Evolutionary conservation across 2,797 vertebrate genomes (phyloP).

Genomic region (Novumbra hubbsi): DNA sequence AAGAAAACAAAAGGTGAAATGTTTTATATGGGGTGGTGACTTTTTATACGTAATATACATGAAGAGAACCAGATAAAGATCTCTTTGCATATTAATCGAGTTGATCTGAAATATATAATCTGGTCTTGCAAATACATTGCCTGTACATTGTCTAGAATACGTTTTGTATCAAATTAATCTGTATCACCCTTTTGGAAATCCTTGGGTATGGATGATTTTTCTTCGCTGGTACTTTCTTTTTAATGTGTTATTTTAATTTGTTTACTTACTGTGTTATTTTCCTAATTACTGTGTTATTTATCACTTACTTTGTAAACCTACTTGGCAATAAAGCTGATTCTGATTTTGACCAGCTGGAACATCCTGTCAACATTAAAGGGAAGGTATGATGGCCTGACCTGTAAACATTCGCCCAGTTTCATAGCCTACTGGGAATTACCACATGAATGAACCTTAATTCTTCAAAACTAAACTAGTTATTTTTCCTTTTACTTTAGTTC

Average conservation of each 20-base stretch:
- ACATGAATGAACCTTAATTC: slow-evolving; percentile 2
- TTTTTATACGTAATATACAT: background rate
- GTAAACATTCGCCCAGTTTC: background rate
- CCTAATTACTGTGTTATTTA: no score
- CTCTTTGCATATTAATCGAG: background rate
- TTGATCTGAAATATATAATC: background rate
- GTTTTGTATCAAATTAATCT: background rate
- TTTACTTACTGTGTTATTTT: no score
- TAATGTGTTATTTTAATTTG: no score
- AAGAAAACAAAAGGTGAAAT: no score
- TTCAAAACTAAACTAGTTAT: slow-evolving; percentile 14
- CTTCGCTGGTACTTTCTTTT: no score
- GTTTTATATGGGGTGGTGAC: no score
- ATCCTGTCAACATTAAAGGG: slow-evolving; percentile 2
- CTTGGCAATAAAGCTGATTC: no score
- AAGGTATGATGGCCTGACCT: background rate
- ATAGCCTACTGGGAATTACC: background rate
- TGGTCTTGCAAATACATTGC: background rate
- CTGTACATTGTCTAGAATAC: background rate
- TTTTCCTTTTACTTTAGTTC: slow-evolving; percentile 26
- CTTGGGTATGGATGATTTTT: background rate
- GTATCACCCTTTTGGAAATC: background rate
- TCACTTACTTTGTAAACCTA: no score
- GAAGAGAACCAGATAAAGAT: background rate
- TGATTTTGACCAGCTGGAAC: background rate